Conservation (phyloP, 2,113 vertebrate species). For the Pseudois nayaur region DNA sequence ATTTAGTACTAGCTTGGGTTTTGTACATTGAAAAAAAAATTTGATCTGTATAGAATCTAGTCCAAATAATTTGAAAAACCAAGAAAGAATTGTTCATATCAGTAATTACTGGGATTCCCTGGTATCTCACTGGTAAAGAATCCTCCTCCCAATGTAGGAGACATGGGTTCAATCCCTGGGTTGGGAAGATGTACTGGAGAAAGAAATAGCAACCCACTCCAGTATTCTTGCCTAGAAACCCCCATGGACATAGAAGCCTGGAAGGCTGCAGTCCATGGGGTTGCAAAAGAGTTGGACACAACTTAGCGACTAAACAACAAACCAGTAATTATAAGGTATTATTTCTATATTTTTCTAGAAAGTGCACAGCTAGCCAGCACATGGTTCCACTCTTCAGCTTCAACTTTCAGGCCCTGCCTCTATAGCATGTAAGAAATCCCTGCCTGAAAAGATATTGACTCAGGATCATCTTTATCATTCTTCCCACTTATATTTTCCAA, state of each 20-base stretch:
- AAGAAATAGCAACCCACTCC: background rate
- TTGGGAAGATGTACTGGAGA: background rate
- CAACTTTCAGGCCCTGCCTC: background rate
- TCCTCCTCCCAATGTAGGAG: background rate
- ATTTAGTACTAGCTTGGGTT: background rate
- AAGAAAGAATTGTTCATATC: background rate
- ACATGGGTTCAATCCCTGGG: background rate
- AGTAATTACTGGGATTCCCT: background rate
- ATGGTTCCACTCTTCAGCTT: background rate
- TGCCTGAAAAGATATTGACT: background rate
- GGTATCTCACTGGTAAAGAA: background rate
- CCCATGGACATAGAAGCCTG: background rate
- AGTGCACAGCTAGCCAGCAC: background rate
- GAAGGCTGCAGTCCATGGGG: background rate
- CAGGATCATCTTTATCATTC: background rate
- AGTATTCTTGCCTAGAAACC: background rate
- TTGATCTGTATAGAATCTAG: background rate
- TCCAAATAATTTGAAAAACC: slow-evolving; percentile 7
- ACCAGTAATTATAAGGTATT: background rate
- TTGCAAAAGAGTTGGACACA: background rate
- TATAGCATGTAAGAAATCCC: background rate
- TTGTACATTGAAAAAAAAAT: background rate
- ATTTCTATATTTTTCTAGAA: background rate
- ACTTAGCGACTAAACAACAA: background rate
- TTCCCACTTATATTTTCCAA: background rate